phyloP scores from a whole-genome alignment of 2,113 vertebrate genomes.

The Myiopsitta monachus region DNA sequence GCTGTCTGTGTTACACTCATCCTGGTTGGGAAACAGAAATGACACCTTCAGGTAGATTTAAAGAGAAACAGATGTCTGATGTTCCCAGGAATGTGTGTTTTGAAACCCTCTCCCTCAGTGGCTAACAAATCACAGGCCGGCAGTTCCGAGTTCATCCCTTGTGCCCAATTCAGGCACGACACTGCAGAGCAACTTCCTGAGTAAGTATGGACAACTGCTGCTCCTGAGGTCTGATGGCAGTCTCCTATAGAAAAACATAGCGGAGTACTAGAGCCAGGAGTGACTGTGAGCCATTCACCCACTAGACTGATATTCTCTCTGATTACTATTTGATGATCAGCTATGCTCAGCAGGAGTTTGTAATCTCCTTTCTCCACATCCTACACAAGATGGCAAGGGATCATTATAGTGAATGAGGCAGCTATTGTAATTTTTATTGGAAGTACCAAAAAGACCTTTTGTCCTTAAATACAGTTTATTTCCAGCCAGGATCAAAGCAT shows the following conservation, averaged over 20 bases:
- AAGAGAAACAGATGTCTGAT: constrained; percentile 8
- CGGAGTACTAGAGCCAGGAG: background rate
- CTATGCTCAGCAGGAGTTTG: background rate
- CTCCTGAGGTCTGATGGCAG: background rate
- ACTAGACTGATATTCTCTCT: background rate
- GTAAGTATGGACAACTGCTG: background rate
- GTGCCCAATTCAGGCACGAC: background rate
- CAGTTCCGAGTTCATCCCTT: background rate
- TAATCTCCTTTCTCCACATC: background rate
- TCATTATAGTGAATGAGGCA: background rate
- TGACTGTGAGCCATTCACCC: background rate
- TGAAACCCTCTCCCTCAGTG: background rate
- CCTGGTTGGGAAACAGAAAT: background rate
- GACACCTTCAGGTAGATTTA: background rate
- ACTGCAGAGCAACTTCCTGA: background rate
- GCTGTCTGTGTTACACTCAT: background rate
- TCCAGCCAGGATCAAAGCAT: background rate
- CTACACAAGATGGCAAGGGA: background rate
- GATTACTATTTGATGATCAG: background rate
- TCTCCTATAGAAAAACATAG: background rate
- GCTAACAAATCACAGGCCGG: background rate
- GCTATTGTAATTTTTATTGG: background rate
- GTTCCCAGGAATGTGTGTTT: background rate
- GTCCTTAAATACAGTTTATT: background rate
- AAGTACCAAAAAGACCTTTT: background rate